Evolutionary conservation across 2,797 vertebrate species (phyloP).

Genomic region (Peromyscus attwateri): DNA sequence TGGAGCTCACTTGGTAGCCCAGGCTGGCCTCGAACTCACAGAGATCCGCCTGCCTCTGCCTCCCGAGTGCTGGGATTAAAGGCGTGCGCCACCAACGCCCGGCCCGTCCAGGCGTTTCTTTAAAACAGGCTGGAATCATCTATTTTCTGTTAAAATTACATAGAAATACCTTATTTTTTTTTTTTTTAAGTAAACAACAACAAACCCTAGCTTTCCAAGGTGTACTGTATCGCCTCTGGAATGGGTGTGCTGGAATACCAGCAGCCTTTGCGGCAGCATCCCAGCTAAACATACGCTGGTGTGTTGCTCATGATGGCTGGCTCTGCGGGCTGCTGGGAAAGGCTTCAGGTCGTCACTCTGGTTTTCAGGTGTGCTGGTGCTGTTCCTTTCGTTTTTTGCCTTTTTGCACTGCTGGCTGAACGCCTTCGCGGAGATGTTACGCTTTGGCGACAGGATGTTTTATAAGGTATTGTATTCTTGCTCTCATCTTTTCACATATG

Average conservation of each 20-base stretch:
- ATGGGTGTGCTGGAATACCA: background rate
- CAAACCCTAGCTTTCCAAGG: background rate
- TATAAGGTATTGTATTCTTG: conserved; percentile 92
- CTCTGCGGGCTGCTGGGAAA: conserved; percentile 26
- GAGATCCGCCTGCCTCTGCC: background rate
- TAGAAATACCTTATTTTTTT: conserved; percentile 1
- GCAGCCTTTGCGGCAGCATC: background rate
- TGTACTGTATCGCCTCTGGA: background rate
- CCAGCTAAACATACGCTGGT: background rate
- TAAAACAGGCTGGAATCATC: conserved; percentile 22
- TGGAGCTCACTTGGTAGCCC: background rate
- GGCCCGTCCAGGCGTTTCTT: conserved; percentile 46
- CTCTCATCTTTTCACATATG: background rate
- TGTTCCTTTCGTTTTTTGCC: conserved; percentile 95
- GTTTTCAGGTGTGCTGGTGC: conserved; percentile 92
- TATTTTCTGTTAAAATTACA: conserved; percentile 40
- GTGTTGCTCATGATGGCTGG: background rate
- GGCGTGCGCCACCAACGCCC: background rate
- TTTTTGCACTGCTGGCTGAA: conserved; percentile 99
- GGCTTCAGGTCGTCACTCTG: conserved; percentile 1
- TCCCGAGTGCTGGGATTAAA: background rate
- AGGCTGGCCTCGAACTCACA: background rate
- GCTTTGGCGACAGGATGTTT: conserved; percentile 98
- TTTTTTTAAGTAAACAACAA: conserved; percentile 26
- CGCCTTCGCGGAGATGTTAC: conserved; percentile 98